A percentile compares a stretch with the other conserved stretches of the same genome.
Evolutionary conservation across 2,113 vertebrate species (phyloP).

Genomic region (Rhipidura dahli): DNA sequence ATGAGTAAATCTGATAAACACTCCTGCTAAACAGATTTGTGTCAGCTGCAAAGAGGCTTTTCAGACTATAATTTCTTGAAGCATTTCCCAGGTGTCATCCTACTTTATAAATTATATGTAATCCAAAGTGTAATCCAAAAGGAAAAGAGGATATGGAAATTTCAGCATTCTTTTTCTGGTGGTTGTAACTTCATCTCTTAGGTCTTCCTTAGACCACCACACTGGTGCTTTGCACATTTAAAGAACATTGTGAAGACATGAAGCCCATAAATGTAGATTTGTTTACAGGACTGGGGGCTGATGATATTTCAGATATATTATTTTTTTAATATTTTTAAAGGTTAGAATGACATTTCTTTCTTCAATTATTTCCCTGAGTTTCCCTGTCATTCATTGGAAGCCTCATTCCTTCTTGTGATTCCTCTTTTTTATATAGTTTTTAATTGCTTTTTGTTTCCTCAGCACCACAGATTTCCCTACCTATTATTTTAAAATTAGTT

Average conservation of each 20-base stretch:
- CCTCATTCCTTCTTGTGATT: not conserved
- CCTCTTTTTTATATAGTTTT: not conserved
- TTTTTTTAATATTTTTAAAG: conserved; percentile 26
- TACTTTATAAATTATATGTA: not conserved
- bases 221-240: not conserved
- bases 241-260: not conserved
- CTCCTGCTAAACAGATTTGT: not conserved
- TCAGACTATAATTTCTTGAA: conserved; percentile 11
- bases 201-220: not conserved
- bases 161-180: not conserved
- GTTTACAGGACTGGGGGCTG: not conserved
- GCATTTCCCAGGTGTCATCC: not conserved
- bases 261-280: not conserved
- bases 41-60: not conserved
- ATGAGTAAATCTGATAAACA: conserved; percentile 27
- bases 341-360: conserved; percentile 27
- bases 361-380: not conserved
- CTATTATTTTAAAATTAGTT: conserved; percentile 13
- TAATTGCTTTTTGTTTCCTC: conserved; percentile 18
- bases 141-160: not conserved
- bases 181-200: not conserved
- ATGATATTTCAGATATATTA: not conserved
- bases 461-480: not conserved
- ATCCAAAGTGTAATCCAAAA: not conserved
- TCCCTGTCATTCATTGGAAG: not conserved